Percentiles rank a stretch among this genome's conserved stretches.
phyloP scores from a whole-genome alignment of 2,113 vertebrate species.

The Dipodomys stephensi region DNA sequence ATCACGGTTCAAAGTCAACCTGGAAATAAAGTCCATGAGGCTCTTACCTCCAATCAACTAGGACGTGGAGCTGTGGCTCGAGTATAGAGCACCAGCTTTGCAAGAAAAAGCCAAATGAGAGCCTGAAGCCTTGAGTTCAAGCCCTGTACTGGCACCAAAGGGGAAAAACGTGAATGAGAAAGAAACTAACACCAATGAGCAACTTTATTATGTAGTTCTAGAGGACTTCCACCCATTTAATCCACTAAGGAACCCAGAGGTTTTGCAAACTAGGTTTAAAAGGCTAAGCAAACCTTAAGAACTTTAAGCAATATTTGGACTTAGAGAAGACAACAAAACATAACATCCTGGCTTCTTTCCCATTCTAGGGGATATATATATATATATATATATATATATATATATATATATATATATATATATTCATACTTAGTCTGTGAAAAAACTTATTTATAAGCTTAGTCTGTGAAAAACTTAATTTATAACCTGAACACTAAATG shows the following conservation, averaged over 20 bases:
- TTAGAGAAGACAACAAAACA: not conserved
- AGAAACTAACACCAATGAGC: not conserved
- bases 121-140: too few species aligned
- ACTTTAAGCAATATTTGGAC: constrained; percentile 41
- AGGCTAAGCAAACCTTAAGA: constrained; percentile 17
- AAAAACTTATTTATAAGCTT: not conserved
- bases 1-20: too few species aligned
- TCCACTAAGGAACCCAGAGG: not conserved
- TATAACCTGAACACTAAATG: not conserved
- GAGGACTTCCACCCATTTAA: not conserved
- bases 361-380: not conserved
- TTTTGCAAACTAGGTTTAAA: not conserved
- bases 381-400: not conserved
- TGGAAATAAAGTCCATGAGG: too few species aligned
- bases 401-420: not conserved
- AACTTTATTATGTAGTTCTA: not conserved
- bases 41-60: too few species aligned
- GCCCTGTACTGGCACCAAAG: too few species aligned
- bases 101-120: too few species aligned
- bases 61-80: too few species aligned
- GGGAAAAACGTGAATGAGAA: too few species aligned
- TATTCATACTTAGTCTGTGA: not conserved
- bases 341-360: not conserved
- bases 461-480: not conserved
- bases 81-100: too few species aligned